A percentile compares a stretch with the other conserved stretches of the same genome.
Conservation (phyloP, 1,140 invertebrate genomes). For the Asobara japonica region DNA sequence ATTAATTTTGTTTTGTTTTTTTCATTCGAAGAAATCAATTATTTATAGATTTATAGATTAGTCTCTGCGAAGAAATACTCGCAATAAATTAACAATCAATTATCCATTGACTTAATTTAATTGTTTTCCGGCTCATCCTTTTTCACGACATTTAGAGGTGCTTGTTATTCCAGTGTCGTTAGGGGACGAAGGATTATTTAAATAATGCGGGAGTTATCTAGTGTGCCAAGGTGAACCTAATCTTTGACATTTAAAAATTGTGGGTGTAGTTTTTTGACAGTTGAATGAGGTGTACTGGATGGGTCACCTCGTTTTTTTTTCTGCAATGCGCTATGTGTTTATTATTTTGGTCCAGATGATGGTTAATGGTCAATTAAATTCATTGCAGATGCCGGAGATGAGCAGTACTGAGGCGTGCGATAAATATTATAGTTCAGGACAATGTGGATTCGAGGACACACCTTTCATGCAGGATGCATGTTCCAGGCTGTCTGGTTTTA, state of each 20-base stretch:
- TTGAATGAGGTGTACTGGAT: not conserved
- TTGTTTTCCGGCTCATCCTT: too few species aligned
- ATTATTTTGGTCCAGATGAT: not conserved
- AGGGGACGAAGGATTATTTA: not conserved
- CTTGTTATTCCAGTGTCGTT: not conserved
- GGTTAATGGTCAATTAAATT: not conserved
- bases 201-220: constrained; percentile 25
- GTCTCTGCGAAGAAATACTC: too few species aligned
- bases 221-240: constrained; percentile 18
- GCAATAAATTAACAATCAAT: too few species aligned
- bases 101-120: too few species aligned
- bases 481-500: constrained; percentile 55
- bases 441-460: constrained; percentile 64
- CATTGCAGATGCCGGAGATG: constrained; percentile 4
- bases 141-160: too few species aligned
- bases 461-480: constrained; percentile 58
- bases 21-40: not conserved
- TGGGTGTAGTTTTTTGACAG: not conserved
- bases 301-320: not conserved
- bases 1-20: not conserved
- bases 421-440: constrained; percentile 1
- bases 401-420: constrained; percentile 23
- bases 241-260: constrained; percentile 23
- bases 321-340: not conserved
- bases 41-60: too few species aligned